These are phyloP conservation scores for Syrmaticus mikado DNA, from an alignment of 2,113 vertebrate species.

Conservation along the genomic window DNA sequence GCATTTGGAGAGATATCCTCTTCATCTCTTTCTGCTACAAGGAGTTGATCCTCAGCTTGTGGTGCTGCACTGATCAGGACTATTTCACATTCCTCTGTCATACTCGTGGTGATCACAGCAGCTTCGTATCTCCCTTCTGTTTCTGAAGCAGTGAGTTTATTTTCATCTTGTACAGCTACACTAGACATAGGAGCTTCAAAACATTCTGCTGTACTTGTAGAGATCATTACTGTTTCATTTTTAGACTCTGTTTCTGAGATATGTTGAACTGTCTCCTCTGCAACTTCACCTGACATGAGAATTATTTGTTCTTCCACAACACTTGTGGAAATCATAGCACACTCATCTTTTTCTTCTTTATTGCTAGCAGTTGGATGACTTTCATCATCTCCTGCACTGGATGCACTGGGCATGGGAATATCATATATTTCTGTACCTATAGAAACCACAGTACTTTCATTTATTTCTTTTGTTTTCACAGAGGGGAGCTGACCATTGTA, in stretches of 20 bases:
- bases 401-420: slow-evolving; percentile 73
- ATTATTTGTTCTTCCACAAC: slow-evolving; percentile 74
- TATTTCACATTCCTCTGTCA: slow-evolving; percentile 73
- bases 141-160: not conserved
- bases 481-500: slow-evolving; percentile 14
- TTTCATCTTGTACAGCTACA: slow-evolving; percentile 25
- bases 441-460: not conserved
- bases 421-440: slow-evolving; percentile 58
- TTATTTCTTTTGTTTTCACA: slow-evolving; percentile 19
- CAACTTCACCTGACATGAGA: slow-evolving; percentile 19
- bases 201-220: slow-evolving; percentile 78
- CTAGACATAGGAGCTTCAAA: slow-evolving; percentile 75
- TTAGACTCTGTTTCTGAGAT: slow-evolving; percentile 17
- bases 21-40: slow-evolving; percentile 15
- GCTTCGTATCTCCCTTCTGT: slow-evolving; percentile 56
- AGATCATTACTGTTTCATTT: slow-evolving; percentile 69
- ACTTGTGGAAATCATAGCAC: slow-evolving; percentile 81
- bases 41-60: slow-evolving; percentile 30
- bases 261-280: not conserved
- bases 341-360: slow-evolving; percentile 81
- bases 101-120: slow-evolving; percentile 74
- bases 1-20: slow-evolving; percentile 64
- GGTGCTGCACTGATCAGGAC: slow-evolving; percentile 47
- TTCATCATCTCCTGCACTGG: slow-evolving; percentile 27
- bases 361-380: slow-evolving; percentile 53